Base-by-base conservation (phyloP, 2,113 vertebrate genomes). In the Xenopus borealis region DNA sequence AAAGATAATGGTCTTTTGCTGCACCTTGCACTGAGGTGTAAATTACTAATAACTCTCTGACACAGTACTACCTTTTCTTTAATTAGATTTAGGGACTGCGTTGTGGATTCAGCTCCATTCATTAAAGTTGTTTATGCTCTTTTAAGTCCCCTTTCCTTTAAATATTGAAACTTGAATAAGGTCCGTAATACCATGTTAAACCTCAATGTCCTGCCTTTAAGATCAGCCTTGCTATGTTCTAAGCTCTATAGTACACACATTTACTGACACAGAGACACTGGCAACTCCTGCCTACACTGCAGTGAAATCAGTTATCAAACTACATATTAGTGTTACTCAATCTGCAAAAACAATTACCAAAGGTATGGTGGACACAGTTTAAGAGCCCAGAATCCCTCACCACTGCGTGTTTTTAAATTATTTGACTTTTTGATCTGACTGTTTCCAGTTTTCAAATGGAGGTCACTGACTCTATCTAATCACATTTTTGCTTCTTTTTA, bases 1-100 rank as follows among this genome's bases (percentile, higher is more conserved):
- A 20, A 55, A 57, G 30, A 55, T 47, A 57, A 70, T 75, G 66
- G 17, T 50, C 50, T 27, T 69, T 23, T 47, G 55, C 50, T 55
- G 46, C 58, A 75, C 73, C 73, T 77, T 70, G 50, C 74, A 63
- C n/a, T 23, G 66, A 64, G 67, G 74, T 77, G 67, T 77, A 64
- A 69, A 70, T 77, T 61, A 77, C 66, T 77, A 70, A 77, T 64
- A 55, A 64, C 59, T 33, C 47, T 62, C 18, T 64, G 67, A 70
- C 74, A 69, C 61, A 70, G 58, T 57, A 59, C 30, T 77, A 70
- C 74, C 58, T 55, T 57, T 68, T 55, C n/a, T 77, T 57, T 77
- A 77, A 77, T 77, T 77, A 46, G 74, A 77, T 27, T 70, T 57
- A 70, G 67, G 47, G 10, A 63, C 74, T 69, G 73, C 44, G 62